These are phyloP conservation scores for Gobio gobio DNA, from an alignment of 2,113 vertebrate species.

Conservation along the genomic window DNA sequence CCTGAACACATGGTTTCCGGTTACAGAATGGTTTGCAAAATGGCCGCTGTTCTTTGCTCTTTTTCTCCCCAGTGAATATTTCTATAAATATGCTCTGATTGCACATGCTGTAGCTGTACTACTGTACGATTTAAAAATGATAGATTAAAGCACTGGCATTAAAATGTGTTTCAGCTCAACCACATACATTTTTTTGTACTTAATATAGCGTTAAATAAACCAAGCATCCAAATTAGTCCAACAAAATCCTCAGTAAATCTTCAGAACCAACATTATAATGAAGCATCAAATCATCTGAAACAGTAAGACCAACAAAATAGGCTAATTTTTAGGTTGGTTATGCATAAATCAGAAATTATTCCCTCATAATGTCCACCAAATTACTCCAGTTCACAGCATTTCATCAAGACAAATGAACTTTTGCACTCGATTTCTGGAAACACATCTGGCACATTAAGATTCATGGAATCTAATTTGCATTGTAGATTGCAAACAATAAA, in stretches of 20 bases:
- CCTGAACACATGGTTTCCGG: neutral
- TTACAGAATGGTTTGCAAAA: neutral
- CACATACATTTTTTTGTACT: too few relatives aligned
- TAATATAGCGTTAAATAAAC: neutral
- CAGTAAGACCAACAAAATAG: neutral
- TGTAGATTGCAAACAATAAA: neutral
- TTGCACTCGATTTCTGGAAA: conserved; percentile 2
- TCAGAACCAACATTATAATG: neutral
- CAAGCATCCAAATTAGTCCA: neutral
- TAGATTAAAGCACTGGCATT: neutral
- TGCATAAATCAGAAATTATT: neutral
- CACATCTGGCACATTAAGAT: conserved; percentile 4
- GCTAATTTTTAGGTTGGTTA: neutral
- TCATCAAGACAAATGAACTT: conserved; percentile 17
- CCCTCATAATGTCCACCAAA: neutral
- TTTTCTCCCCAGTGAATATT: neutral
- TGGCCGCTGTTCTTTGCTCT: neutral
- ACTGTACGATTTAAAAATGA: neutral
- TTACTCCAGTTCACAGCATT: neutral
- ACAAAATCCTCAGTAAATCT: neutral
- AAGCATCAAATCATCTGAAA: neutral
- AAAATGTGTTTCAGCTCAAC: neutral
- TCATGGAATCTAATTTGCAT: conserved; percentile 11
- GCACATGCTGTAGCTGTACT: neutral
- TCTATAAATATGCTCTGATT: neutral